These are phyloP conservation scores for Prionailurus bengalensis DNA, from an alignment of 2,113 vertebrate species.

Conservation along the genomic window DNA sequence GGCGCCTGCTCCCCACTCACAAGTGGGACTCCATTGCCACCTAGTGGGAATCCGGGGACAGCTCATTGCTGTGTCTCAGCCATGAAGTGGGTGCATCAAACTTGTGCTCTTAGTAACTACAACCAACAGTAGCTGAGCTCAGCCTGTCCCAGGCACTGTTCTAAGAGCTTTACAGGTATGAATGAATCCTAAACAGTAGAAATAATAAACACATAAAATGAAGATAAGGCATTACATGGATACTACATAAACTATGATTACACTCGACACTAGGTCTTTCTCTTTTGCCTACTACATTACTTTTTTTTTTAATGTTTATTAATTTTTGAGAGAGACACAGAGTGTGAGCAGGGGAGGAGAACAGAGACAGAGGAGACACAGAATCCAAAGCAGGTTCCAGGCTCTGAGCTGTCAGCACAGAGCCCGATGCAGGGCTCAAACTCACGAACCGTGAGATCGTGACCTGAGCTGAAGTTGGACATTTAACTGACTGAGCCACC, in stretches of 20 bases:
- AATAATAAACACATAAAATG: not conserved
- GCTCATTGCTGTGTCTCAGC: not conserved
- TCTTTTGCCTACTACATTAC: not conserved
- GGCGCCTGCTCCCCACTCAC: rapidly evolving
- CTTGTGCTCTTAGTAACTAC: not conserved
- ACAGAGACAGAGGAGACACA: too few relatives aligned
- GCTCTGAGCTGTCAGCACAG: too few relatives aligned
- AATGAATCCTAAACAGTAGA: not conserved
- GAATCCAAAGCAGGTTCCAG: too few relatives aligned
- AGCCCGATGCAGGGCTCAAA: too few relatives aligned
- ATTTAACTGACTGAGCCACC: too few relatives aligned
- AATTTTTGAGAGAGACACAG: too few relatives aligned
- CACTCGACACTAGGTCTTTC: not conserved
- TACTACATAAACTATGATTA: not conserved
- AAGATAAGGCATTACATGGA: not conserved
- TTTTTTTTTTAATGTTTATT: too few relatives aligned
- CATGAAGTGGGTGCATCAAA: rapidly evolving
- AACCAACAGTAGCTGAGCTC: not conserved
- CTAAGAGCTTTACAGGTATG: not conserved
- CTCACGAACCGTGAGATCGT: too few relatives aligned
- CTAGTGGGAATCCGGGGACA: not conserved
- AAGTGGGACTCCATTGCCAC: not conserved
- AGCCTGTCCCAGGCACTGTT: not conserved
- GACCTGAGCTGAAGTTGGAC: too few relatives aligned
- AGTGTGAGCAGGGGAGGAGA: too few relatives aligned